Base-by-base conservation (phyloP, 2,888 invertebrate genomes). In the Notodonta ziczac region DNA sequence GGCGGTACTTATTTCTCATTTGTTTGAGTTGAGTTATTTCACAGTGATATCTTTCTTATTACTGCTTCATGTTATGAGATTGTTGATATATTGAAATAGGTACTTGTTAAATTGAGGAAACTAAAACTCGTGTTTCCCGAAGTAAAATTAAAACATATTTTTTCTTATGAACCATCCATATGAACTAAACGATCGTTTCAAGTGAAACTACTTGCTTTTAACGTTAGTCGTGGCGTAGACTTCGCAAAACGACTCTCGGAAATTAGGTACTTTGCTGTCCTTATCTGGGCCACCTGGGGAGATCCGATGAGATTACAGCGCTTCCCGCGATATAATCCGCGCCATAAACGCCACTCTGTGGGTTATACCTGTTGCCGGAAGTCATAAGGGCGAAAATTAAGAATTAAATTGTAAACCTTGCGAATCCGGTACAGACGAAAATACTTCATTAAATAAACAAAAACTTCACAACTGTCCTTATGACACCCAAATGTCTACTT, bases 221-320 rank as follows among this genome's bases (percentile, higher is more conserved):
- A 50, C n/a, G 44, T 16, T 48, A 39, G 48, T 40, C 48, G 32
- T 9, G 9, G 46, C 50, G 35, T 53, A 13, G 14, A 35, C 53
- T 53, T 35, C 35, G 35, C 65, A 62, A 64, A 71, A 73, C 68
- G 74, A 59, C 69, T 55, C 65, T 69, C 72, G 72, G 76, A 79
- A 74, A 80, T 80, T 73, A 78, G 70, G 63, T 70, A 66, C 72
- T 77, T 73, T 74, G 74, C 73, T 69, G 63, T 59, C 65, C 67
- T 67, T 70, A 72, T 76, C 76, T 73, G 67, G 67, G 64, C 54
- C 50, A 50, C 16, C 50, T 50, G 50, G 16, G 50, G 50, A 42
- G 53, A 16, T 51, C 57, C 39, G 50, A 24, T 24, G 24, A n/a
- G 58, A 58, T 44, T 58, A 52, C 42, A 58, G 35, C 14, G 24